A percentile compares a stretch with the other conserved stretches of the same genome.
Conservation (phyloP, 2,888 invertebrate species). For the Priapulus caudatus region DNA sequence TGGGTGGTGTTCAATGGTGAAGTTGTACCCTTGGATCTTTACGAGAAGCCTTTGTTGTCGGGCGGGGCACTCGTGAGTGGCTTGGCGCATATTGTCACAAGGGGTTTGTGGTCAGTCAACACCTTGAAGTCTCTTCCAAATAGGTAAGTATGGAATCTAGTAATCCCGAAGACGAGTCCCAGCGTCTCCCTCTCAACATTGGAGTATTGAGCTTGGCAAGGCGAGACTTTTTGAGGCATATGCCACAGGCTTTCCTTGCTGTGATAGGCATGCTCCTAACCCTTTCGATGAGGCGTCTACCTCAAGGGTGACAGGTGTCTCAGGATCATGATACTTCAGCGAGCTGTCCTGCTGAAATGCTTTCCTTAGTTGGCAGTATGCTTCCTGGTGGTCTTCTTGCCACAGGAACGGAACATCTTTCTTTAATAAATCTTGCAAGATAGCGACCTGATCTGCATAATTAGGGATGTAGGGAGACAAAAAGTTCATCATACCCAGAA, state of each 20-base stretch:
- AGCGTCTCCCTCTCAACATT: neutral
- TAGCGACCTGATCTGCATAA: slow-evolving; percentile 7
- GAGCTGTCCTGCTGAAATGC: too few species aligned
- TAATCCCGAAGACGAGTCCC: neutral
- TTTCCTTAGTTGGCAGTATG: too few species aligned
- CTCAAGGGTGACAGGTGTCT: neutral
- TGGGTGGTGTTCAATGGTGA: too few species aligned
- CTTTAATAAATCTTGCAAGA: slow-evolving; percentile 14
- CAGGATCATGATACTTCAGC: neutral
- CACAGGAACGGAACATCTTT: slow-evolving; percentile 8
- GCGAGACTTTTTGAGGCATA: neutral
- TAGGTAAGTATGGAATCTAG: neutral
- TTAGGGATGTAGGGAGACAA: slow-evolving; percentile 12
- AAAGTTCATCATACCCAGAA: slow-evolving; percentile 16
- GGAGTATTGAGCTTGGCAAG: neutral
- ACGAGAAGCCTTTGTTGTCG: too few species aligned
- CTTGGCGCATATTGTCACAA: neutral
- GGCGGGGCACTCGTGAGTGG: too few species aligned
- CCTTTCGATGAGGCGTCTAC: neutral
- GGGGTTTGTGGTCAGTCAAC: neutral
- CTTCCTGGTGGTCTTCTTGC: neutral
- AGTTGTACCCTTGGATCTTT: too few species aligned
- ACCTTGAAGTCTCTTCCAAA: neutral
- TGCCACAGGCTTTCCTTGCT: neutral
- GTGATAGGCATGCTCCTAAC: neutral